phyloP scores from a whole-genome alignment of 1,140 invertebrate genomes.

The Brevipalpus yothersi region DNA sequence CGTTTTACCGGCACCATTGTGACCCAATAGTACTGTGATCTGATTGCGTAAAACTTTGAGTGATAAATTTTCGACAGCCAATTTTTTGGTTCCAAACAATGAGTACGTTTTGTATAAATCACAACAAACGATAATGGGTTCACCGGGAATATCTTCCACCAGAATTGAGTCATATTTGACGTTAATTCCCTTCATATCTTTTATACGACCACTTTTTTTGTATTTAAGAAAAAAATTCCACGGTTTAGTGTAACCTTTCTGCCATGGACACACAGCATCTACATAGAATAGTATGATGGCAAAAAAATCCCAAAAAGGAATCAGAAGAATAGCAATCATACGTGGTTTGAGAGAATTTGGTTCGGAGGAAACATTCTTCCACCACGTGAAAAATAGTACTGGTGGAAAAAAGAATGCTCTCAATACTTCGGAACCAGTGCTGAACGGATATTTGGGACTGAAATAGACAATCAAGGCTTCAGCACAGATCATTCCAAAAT shows the following conservation, averaged over 20 bases:
- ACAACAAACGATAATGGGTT: constrained; percentile 5
- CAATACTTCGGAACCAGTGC: neutral
- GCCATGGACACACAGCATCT: constrained; percentile 18
- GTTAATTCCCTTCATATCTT: neutral
- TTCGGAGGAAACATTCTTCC: neutral
- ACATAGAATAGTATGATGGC: constrained; percentile 15
- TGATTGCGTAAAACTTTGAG: constrained; percentile 50
- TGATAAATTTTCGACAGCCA: constrained; percentile 37
- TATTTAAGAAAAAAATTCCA: constrained; percentile 24
- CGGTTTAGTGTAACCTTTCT: constrained; percentile 22
- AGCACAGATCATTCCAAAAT: neutral
- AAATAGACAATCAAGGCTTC: neutral
- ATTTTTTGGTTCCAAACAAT: constrained; percentile 18
- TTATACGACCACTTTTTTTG: constrained; percentile 6
- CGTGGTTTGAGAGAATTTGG: neutral
- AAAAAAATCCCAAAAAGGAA: constrained; percentile 13
- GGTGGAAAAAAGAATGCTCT: neutral
- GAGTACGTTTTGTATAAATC: constrained; percentile 18
- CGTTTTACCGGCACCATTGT: constrained; percentile 45
- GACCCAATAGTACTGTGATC: constrained; percentile 34
- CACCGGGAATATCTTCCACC: neutral
- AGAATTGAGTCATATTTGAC: neutral
- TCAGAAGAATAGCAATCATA: constrained; percentile 6
- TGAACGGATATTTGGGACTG: neutral
- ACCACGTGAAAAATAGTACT: neutral